Percentiles rank a stretch among this genome's conserved stretches.
Evolutionary conservation across 2,888 invertebrate genomes (phyloP).

Genomic region (Ophioninae sp.): DNA sequence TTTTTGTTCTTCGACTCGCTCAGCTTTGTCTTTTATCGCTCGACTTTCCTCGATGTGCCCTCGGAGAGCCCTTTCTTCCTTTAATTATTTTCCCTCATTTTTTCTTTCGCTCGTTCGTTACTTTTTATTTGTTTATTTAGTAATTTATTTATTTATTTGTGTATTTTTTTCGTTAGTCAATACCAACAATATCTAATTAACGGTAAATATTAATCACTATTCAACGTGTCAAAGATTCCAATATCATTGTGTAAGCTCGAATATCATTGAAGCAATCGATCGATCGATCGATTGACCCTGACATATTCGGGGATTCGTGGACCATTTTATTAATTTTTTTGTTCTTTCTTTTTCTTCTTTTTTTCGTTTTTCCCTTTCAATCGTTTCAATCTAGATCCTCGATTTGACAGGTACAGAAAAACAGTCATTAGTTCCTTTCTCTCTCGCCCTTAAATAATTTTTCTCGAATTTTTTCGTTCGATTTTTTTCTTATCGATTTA

Average conservation of each 20-base stretch:
- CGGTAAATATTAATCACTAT: conserved; percentile 61
- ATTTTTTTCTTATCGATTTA: too few relatives aligned
- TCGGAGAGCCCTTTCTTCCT: conserved; percentile 31
- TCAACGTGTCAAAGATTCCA: conserved; percentile 59
- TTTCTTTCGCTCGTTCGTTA: too few relatives aligned
- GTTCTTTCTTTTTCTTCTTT: conserved; percentile 25
- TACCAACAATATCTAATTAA: conserved; percentile 58
- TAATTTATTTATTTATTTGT: too few relatives aligned
- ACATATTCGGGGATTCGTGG: conserved; percentile 1
- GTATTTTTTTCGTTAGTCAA: conserved; percentile 52
- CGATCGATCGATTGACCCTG: conserved; percentile 37
- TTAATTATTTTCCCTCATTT: not conserved
- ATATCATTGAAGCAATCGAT: conserved; percentile 53
- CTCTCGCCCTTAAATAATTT: not conserved
- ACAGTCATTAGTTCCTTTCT: conserved; percentile 39
- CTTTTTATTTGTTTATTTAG: too few relatives aligned
- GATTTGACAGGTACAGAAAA: conserved; percentile 60
- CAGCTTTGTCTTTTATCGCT: too few relatives aligned
- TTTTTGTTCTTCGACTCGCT: conserved; percentile 7
- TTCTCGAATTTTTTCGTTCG: conserved; percentile 8
- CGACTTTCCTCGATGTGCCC: too few relatives aligned
- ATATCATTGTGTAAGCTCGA: conserved; percentile 59
- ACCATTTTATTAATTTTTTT: too few relatives aligned
- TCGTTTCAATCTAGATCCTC: conserved; percentile 20
- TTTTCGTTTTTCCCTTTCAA: not conserved